Percentiles rank a stretch among this genome's conserved stretches.
These are phyloP conservation scores for Mactromeris polynyma DNA, from an alignment of 2,888 invertebrate species.

Conservation along the genomic window DNA sequence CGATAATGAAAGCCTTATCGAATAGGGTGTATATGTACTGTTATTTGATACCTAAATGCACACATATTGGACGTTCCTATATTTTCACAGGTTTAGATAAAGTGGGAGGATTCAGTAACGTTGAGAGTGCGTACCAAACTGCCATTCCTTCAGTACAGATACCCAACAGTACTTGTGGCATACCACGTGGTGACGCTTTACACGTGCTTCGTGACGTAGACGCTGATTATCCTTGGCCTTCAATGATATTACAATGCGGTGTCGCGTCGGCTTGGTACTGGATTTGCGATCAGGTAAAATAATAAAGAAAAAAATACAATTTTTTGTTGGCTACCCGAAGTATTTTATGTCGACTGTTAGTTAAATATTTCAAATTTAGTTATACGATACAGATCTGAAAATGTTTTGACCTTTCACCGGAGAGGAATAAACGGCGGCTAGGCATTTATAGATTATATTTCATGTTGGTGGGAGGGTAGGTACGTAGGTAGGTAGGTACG, in stretches of 20 bases:
- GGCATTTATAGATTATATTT: no score
- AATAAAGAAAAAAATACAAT: no score
- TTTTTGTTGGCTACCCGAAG: no score
- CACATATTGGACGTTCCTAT: neutral
- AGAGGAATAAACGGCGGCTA: no score
- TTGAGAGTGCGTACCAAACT: conserved; percentile 74
- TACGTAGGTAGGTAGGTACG: no score
- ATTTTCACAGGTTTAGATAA: conserved; percentile 74
- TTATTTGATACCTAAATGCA: neutral
- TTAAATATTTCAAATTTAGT: no score
- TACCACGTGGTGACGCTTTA: conserved; percentile 81
- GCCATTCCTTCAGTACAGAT: conserved; percentile 71
- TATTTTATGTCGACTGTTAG: no score
- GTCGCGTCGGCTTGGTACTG: conserved; percentile 83
- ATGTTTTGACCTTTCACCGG: no score
- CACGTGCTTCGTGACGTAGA: conserved; percentile 80
- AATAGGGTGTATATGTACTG: no score
- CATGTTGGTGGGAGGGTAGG: no score
- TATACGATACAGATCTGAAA: no score
- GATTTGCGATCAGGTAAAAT: conserved; percentile 85
- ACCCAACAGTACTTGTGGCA: conserved; percentile 73
- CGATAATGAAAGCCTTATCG: no score
- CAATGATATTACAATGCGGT: conserved; percentile 78
- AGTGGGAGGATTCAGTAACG: conserved; percentile 79
- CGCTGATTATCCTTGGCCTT: conserved; percentile 83